Evolutionary conservation across 2,888 invertebrate species (phyloP), one percentile per base, ranked within the genome.

Genomic region (Hemithea aestivaria): DNA sequence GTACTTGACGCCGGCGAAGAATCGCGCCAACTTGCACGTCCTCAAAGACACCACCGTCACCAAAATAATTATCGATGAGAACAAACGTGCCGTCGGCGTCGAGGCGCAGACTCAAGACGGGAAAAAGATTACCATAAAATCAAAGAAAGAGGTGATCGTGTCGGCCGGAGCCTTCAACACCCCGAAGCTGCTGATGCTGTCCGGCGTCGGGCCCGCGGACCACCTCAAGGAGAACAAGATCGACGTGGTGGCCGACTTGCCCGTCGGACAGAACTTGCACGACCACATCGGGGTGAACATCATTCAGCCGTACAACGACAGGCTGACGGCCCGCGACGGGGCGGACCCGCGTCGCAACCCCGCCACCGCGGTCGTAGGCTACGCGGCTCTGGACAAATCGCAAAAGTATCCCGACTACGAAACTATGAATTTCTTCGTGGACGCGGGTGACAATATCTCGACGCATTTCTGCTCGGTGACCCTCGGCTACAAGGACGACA

Each of bases 361-460:
- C 1, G 20, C 41, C 8, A 45, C 62, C 7, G 27, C 45, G 2
- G 54, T 66, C 2, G 30, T 53, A 20, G 70, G 66, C 0, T 58
- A 66, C 63, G 24, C 91, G 90, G 4, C 91, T 89, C 12, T 83
- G 89, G 37, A 92, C 90, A 55, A 88, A 88, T 35, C 67, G 38
- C 84, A 89, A 6, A 67, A 76, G 26, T 61, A 81, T 7, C 73
- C 85, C 35, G 71, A 81, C 38, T 84, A 79, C 53, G 54, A 65
- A 38, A 48, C 54, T 1, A 25, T 66, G 5, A 47, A 40, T 31
- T 41, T 58, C 2, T 8, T 64, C 0, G 24, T 45, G 12, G 48
- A 51, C 9, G 53, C 29, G 40, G 6, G 45, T 28, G 4, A 9
- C 34, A 0, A 10, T 38, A 24, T 20, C 54, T 2, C 33, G 44